Evolutionary conservation across 2,888 invertebrate species (phyloP).

Genomic region (Amiota communis): DNA sequence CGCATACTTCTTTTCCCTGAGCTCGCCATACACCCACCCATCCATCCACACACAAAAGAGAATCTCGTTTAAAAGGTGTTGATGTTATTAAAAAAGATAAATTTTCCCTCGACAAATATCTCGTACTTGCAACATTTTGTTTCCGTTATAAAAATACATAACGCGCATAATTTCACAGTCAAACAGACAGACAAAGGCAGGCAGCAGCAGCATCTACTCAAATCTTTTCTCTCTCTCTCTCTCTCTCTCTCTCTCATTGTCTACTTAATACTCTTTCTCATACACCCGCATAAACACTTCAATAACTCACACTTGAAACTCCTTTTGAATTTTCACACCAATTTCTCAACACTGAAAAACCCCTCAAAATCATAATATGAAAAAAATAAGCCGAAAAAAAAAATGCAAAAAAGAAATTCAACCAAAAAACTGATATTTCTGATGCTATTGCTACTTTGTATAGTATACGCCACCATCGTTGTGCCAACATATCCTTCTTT

Average conservation of each 20-base stretch:
- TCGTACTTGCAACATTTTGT: too few species aligned
- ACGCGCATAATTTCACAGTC: conserved; percentile 61
- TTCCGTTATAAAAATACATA: conserved; percentile 56
- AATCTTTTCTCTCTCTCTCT: conserved; percentile 56
- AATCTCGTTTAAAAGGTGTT: conserved; percentile 9
- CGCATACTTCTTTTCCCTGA: neutral
- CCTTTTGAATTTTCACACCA: conserved; percentile 71
- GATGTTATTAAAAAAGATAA: conserved; percentile 23
- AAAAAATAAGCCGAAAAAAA: conserved; percentile 33
- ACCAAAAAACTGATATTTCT: neutral
- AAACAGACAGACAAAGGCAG: conserved; percentile 8
- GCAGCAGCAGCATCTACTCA: conserved; percentile 19
- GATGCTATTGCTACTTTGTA: neutral
- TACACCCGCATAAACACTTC: conserved; percentile 34
- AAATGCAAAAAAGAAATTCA: conserved; percentile 20
- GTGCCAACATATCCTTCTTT: neutral
- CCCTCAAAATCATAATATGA: conserved; percentile 44
- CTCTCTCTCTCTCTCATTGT: conserved; percentile 52
- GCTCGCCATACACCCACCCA: neutral
- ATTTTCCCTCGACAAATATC: conserved; percentile 30
- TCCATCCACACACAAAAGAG: conserved; percentile 46
- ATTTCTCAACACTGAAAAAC: conserved; percentile 69
- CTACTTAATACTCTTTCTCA: neutral
- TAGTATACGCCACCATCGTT: neutral
- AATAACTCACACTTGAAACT: conserved; percentile 60